A percentile compares a stretch with the other conserved stretches of the same genome.
Conservation (phyloP, 2,113 vertebrate genomes). For the Fregata magnificens region DNA sequence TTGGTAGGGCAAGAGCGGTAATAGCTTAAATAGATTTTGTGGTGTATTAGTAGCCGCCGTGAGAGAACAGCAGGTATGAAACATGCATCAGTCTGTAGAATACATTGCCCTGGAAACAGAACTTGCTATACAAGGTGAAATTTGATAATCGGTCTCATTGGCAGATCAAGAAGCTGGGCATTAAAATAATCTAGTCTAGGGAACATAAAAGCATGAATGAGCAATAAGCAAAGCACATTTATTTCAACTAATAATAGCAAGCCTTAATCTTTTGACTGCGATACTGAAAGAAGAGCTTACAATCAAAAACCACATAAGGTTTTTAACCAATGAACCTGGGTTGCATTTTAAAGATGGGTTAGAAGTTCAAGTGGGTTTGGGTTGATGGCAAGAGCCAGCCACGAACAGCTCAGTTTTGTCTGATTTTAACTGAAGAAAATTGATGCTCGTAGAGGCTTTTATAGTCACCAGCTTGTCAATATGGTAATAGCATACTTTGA, state of each 20-base stretch:
- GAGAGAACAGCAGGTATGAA: background rate
- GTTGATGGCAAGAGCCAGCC: background rate
- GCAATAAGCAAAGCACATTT: conserved; percentile 21
- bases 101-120: background rate
- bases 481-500: conserved; percentile 18
- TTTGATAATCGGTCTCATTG: background rate
- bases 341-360: conserved; percentile 46
- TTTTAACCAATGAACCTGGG: conserved; percentile 5
- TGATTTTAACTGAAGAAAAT: conserved; percentile 29
- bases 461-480: conserved; percentile 16
- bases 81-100: background rate
- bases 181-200: conserved; percentile 14
- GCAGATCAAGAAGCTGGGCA: background rate
- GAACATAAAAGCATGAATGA: conserved; percentile 36
- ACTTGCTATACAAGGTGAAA: conserved; percentile 34
- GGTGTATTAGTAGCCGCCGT: background rate
- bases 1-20: background rate
- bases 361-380: conserved; percentile 35
- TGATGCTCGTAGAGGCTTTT: background rate
- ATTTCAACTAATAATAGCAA: conserved; percentile 35
- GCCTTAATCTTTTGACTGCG: conserved; percentile 41
- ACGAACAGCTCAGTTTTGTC: conserved; percentile 28
- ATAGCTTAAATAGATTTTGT: conserved; percentile 7
- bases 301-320: background rate
- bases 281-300: conserved; percentile 14